phyloP scores from a whole-genome alignment of 2,888 invertebrate genomes.

The Mycogona germanica region DNA sequence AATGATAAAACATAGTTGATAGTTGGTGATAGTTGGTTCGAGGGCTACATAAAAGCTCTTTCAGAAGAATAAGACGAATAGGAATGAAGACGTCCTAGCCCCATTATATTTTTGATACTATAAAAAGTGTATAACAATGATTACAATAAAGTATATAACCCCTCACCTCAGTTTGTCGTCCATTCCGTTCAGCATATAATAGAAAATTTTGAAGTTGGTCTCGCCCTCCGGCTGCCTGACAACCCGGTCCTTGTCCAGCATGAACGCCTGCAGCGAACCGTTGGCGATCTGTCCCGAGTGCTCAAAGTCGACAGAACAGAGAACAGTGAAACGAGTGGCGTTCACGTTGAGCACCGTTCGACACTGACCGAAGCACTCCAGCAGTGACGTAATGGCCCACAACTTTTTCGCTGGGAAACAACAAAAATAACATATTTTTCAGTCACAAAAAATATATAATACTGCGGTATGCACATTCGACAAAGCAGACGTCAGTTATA shows the following conservation, averaged over 20 bases:
- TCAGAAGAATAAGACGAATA: no score
- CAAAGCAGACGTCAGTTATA: no score
- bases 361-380: constrained; percentile 83
- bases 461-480: no score
- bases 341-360: constrained; percentile 73
- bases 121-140: background rate
- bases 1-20: no score
- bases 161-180: constrained; percentile 44
- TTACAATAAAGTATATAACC: constrained; percentile 1
- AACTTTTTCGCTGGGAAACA: constrained; percentile 65
- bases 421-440: no score
- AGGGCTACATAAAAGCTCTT: no score
- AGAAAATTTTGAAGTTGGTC: constrained; percentile 54
- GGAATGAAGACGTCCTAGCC: no score
- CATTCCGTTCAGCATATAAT: constrained; percentile 65
- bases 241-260: constrained; percentile 65
- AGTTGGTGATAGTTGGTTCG: no score
- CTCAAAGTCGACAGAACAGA: constrained; percentile 91
- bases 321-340: constrained; percentile 79
- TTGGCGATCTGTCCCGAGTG: constrained; percentile 81
- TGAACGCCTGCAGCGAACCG: constrained; percentile 72
- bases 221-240: constrained; percentile 53
- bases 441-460: no score
- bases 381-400: constrained; percentile 63
- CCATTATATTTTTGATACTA: no score